Evolutionary conservation across 2,797 vertebrate genomes (phyloP).

Genomic region (Oreortyx pictus): DNA sequence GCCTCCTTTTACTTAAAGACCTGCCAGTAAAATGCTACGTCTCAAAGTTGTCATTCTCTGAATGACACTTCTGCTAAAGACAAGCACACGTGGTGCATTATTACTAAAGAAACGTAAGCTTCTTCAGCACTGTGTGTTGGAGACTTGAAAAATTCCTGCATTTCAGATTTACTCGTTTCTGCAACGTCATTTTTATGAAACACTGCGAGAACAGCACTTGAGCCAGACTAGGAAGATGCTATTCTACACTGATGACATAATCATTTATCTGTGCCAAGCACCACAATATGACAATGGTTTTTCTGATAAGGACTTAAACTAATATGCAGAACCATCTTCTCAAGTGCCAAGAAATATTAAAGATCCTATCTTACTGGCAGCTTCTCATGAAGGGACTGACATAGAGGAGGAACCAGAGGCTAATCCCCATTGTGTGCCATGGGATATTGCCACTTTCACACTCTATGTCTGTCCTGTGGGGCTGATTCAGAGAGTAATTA

Average conservation of each 20-base stretch:
- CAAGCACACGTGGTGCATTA: not conserved
- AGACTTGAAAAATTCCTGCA: conserved; percentile 12
- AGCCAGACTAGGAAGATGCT: conserved; percentile 11
- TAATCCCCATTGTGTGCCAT: conserved; percentile 57
- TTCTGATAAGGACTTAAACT: conserved; percentile 63
- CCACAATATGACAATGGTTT: not conserved
- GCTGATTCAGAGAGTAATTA: conserved; percentile 72
- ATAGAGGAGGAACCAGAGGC: conserved; percentile 17
- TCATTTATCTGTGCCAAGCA: conserved; percentile 42
- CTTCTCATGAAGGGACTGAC: conserved; percentile 49
- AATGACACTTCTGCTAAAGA: conserved; percentile 1
- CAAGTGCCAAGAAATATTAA: conserved; percentile 72
- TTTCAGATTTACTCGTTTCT: conserved; percentile 37
- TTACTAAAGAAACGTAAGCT: conserved; percentile 9
- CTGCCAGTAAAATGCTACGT: not conserved
- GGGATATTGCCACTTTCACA: conserved; percentile 64
- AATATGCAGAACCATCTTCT: conserved; percentile 47
- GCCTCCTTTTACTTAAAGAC: not conserved
- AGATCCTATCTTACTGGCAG: conserved; percentile 74
- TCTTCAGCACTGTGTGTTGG: not conserved
- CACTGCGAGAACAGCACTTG: not conserved
- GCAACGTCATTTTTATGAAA: conserved; percentile 37
- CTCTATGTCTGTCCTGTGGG: conserved; percentile 45
- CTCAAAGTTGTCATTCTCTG: not conserved
- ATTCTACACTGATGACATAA: not conserved